Percentiles rank a stretch among this genome's conserved stretches.
Evolutionary conservation across 2,113 vertebrate species (phyloP).

Genomic region (Eudyptes chrysolophus): DNA sequence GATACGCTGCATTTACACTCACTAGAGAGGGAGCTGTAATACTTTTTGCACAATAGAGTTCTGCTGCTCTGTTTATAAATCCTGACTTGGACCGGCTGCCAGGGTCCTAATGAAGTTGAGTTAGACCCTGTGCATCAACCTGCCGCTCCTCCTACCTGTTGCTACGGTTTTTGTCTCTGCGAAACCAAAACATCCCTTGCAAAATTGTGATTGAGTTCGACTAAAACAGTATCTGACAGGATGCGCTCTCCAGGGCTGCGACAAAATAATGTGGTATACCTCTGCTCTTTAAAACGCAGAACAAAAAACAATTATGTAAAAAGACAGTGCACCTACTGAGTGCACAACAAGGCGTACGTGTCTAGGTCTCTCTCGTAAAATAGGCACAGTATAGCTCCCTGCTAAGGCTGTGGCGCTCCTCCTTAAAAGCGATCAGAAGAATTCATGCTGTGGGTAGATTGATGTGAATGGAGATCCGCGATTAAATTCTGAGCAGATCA

Average conservation of each 20-base stretch:
- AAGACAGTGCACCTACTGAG: neutral
- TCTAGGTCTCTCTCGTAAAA: neutral
- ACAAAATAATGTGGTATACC: neutral
- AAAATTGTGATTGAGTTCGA: neutral
- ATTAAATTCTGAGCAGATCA: neutral
- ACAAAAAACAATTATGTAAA: neutral
- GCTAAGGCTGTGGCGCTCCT: neutral
- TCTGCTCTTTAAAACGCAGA: neutral
- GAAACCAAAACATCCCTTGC: neutral
- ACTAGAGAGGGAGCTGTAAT: neutral
- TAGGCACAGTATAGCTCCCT: neutral
- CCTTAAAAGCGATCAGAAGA: neutral
- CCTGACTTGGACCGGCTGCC: neutral
- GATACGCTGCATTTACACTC: neutral
- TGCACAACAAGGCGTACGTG: rapidly evolving
- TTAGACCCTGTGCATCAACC: neutral
- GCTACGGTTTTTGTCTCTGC: neutral
- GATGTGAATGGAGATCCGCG: neutral
- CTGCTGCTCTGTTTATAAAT: neutral
- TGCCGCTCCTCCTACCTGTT: neutral
- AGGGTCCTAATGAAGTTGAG: neutral
- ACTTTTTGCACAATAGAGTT: neutral
- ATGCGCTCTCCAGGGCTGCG: rapidly evolving
- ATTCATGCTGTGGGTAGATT: neutral
- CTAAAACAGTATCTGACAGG: neutral